These are phyloP conservation scores for Tolmerus cingulatus DNA, from an alignment of 2,888 invertebrate genomes.

Conservation along the genomic window DNA sequence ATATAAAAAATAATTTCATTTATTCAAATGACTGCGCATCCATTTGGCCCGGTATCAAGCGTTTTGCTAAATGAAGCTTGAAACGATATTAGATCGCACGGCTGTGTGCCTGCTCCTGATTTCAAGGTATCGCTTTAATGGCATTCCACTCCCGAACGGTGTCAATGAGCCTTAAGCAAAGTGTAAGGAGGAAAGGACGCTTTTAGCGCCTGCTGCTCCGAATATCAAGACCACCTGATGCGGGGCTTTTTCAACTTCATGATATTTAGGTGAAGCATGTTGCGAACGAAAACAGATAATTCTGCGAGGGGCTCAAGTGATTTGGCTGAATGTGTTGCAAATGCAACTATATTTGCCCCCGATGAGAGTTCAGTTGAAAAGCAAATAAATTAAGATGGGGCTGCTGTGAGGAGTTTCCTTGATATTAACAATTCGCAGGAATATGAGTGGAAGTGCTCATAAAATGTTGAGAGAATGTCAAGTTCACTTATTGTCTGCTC, in stretches of 20 bases:
- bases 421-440: neutral
- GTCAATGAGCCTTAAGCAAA: conserved; percentile 27
- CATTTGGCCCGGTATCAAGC: neutral
- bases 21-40: conserved; percentile 31
- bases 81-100: conserved; percentile 31
- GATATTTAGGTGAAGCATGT: neutral
- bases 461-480: neutral
- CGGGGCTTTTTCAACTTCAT: neutral
- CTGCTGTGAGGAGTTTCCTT: neutral
- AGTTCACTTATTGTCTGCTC: neutral
- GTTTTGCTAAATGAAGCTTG: conserved; percentile 28
- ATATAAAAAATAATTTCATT: conserved; percentile 22
- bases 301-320: neutral
- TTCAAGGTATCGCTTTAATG: conserved; percentile 27
- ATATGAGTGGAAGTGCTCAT: neutral
- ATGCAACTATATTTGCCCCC: neutral
- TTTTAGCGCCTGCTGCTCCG: neutral
- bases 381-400: neutral
- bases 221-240: conserved; percentile 19
- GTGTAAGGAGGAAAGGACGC: neutral
- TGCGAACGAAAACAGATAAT: neutral
- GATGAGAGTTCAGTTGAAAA: neutral
- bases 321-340: neutral
- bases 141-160: conserved; percentile 24
- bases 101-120: conserved; percentile 6